Percentiles rank a stretch among this genome's conserved stretches.
Conservation (phyloP, 2,888 invertebrate species). For the Dione vanillae region DNA sequence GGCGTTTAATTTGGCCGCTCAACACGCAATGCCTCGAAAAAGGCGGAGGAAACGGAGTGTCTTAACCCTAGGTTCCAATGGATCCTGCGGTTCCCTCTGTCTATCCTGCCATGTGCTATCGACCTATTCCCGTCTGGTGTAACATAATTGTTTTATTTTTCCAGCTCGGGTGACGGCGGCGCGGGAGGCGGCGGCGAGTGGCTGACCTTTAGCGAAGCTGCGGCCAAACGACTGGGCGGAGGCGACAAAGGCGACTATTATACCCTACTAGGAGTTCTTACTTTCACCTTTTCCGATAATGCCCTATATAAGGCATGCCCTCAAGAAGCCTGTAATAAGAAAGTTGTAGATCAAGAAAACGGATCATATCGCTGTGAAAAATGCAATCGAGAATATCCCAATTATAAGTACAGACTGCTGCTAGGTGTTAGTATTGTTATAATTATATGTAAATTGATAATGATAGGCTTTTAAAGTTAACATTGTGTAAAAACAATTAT, state of each 20-base stretch:
- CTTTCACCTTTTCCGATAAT: slow-evolving; percentile 91
- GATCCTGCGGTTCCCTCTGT: no score
- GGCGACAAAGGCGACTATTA: slow-evolving; percentile 93
- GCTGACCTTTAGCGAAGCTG: slow-evolving; percentile 91
- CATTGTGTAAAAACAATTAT: no score
- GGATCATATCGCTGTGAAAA: slow-evolving; percentile 97
- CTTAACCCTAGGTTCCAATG: no score
- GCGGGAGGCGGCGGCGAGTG: slow-evolving; percentile 85
- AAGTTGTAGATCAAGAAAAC: slow-evolving; percentile 94
- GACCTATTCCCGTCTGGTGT: no score
- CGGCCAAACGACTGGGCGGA: slow-evolving; percentile 87
- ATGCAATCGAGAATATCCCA: slow-evolving; percentile 92
- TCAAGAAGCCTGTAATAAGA: slow-evolving; percentile 95
- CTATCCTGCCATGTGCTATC: no score
- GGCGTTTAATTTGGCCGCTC: no score
- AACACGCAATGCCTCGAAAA: no score
- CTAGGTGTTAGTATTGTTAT: slow-evolving; percentile 86
- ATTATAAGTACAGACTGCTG: slow-evolving; percentile 94
- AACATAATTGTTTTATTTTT: not conserved
- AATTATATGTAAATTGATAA: no score
- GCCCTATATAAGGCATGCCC: slow-evolving; percentile 97
- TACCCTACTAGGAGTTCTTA: slow-evolving; percentile 90
- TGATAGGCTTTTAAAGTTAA: no score
- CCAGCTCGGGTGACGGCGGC: slow-evolving; percentile 74
- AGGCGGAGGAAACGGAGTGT: no score